These are phyloP conservation scores for Micoletzkya japonica DNA, from an alignment of 2,888 invertebrate species.

Conservation along the genomic window DNA sequence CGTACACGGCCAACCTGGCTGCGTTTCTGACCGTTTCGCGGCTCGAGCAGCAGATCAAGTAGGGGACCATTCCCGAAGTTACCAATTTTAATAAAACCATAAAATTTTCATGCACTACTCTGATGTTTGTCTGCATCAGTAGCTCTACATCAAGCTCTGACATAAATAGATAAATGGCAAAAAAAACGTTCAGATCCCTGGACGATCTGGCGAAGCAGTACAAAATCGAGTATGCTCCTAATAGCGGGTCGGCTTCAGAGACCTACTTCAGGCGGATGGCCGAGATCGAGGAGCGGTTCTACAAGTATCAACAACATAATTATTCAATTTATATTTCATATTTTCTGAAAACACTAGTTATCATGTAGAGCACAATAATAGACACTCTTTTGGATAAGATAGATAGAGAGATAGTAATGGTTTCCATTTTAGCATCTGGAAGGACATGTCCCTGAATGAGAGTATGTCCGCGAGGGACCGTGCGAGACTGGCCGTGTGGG, in stretches of 20 bases:
- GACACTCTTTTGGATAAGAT: too few species aligned
- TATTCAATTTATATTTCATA: too few species aligned
- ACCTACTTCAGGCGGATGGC: constrained; percentile 95
- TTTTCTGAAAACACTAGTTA: too few species aligned
- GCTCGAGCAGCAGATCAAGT: constrained; percentile 59
- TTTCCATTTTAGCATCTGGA: constrained; percentile 85
- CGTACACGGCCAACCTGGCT: constrained; percentile 95
- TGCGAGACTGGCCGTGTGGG: constrained; percentile 94
- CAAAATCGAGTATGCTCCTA: constrained; percentile 91
- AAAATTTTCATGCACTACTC: too few species aligned
- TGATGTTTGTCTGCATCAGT: too few species aligned
- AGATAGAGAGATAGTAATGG: too few species aligned
- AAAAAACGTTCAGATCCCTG: constrained; percentile 66
- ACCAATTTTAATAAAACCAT: too few species aligned
- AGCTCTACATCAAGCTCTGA: too few species aligned
- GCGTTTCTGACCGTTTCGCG: constrained; percentile 83
- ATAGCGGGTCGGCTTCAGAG: constrained; percentile 84
- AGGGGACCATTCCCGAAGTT: too few species aligned
- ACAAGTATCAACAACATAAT: too few species aligned
- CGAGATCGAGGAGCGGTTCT: constrained; percentile 88
- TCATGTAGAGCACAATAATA: too few species aligned
- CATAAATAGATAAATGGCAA: too few species aligned
- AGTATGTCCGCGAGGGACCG: constrained; percentile 85
- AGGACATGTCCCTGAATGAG: constrained; percentile 93
- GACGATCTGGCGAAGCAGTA: constrained; percentile 94